A percentile compares a stretch with the other conserved stretches of the same genome.
Evolutionary conservation across 2,113 vertebrate genomes (phyloP).

Genomic region (Austrofundulus limnaeus): DNA sequence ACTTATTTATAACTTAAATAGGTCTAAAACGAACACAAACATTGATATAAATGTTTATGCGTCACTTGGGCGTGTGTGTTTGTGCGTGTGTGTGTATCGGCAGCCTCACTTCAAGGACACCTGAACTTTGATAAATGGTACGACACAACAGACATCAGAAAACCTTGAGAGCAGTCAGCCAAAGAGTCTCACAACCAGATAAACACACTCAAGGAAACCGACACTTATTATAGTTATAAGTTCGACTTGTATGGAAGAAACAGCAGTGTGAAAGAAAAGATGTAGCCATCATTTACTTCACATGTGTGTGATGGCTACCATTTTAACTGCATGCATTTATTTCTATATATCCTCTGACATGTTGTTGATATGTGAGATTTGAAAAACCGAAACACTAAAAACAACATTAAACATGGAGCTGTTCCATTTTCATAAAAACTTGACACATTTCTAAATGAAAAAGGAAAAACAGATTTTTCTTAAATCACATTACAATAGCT

Average conservation of each 20-base stretch:
- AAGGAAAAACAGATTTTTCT: background rate
- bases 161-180: slow-evolving; percentile 55
- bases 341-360: too few relatives aligned
- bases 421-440: background rate
- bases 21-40: background rate
- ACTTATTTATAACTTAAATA: slow-evolving; percentile 16
- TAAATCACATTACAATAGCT: background rate
- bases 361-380: background rate
- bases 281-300: background rate
- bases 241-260: too few relatives aligned
- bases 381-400: background rate
- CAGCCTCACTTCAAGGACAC: slow-evolving; percentile 54
- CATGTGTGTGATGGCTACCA: background rate
- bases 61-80: background rate
- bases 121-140: slow-evolving; percentile 55
- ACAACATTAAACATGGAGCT: background rate
- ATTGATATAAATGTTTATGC: background rate
- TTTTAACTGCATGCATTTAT: background rate
- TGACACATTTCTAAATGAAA: background rate
- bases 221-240: slow-evolving; percentile 1
- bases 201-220: slow-evolving; percentile 1
- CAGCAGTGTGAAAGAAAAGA: background rate
- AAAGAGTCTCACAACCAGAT: slow-evolving; percentile 28
- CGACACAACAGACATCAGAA: slow-evolving; percentile 51
- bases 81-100: slow-evolving; percentile 9